These are phyloP conservation scores for Limnephilus lunatus DNA, from an alignment of 2,888 invertebrate species.

Conservation along the genomic window DNA sequence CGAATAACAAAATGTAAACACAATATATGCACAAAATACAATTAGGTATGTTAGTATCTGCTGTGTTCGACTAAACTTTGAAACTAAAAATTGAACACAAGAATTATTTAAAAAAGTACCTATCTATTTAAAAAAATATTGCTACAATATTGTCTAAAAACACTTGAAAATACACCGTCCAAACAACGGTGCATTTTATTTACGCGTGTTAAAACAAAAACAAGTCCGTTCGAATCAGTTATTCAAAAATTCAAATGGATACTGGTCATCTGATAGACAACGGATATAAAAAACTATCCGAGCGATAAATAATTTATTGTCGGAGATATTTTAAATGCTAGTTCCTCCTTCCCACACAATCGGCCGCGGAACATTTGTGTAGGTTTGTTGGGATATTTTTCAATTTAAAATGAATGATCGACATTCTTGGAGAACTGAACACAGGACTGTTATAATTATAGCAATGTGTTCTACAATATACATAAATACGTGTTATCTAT, in stretches of 20 bases:
- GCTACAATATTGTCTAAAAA: no score
- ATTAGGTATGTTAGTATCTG: no score
- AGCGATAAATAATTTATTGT: constrained; percentile 35
- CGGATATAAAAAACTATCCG: constrained; percentile 36
- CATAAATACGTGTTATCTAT: background rate
- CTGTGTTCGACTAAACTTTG: no score
- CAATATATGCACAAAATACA: no score
- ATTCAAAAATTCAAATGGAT: constrained; percentile 15
- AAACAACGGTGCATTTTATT: background rate
- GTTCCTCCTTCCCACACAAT: constrained; percentile 40
- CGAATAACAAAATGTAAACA: no score
- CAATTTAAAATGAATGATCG: constrained; percentile 46
- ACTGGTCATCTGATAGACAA: constrained; percentile 27
- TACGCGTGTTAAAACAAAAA: background rate
- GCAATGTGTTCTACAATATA: background rate
- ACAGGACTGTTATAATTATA: constrained; percentile 29
- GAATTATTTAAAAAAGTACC: no score
- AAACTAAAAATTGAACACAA: no score
- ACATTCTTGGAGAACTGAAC: constrained; percentile 21
- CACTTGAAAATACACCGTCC: background rate
- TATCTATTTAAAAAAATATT: no score
- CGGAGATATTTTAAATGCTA: constrained; percentile 25
- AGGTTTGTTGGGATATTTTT: constrained; percentile 34
- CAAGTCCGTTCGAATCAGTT: constrained; percentile 2
- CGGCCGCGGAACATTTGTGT: constrained; percentile 8